Percentiles rank a stretch among this genome's conserved stretches.
These are phyloP conservation scores for Natrix natrix DNA, from an alignment of 2,797 vertebrate genomes.

Conservation along the genomic window DNA sequence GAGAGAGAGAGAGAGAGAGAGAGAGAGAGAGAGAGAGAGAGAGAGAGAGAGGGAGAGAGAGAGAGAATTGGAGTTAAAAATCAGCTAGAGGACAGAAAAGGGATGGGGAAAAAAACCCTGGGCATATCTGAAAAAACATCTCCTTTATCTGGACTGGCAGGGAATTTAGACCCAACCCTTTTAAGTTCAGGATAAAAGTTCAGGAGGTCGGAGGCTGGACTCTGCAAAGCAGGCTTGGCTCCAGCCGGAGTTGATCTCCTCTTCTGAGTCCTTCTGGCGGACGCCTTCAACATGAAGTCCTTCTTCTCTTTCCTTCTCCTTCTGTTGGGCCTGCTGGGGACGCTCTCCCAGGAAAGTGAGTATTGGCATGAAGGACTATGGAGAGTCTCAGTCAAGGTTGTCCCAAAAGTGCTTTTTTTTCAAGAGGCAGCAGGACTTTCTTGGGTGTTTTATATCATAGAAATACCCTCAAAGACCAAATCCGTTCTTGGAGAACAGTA, in stretches of 20 bases:
- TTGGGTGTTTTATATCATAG: neutral
- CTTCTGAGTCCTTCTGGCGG: neutral
- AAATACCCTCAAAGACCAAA: neutral
- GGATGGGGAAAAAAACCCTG: neutral
- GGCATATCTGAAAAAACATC: neutral
- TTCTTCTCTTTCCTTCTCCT: neutral
- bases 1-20: no score
- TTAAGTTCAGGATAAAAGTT: neutral
- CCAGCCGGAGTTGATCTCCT: neutral
- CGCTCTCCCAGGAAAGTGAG: neutral
- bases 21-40: no score
- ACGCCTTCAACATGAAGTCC: neutral
- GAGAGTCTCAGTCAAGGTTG: no score
- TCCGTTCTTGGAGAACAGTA: neutral
- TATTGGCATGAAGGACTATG: neutral
- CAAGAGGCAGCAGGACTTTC: neutral
- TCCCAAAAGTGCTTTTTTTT: no score
- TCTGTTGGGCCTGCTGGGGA: neutral
- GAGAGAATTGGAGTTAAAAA: neutral
- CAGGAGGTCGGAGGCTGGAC: neutral
- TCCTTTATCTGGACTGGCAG: neutral
- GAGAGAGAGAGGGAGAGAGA: no score
- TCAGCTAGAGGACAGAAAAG: neutral
- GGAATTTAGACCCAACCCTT: neutral
- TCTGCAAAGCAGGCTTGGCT: neutral